Evolutionary conservation across 2,797 vertebrate species (phyloP), one percentile per base, ranked within the genome.

Genomic region (Thalassophryne amazonica): DNA sequence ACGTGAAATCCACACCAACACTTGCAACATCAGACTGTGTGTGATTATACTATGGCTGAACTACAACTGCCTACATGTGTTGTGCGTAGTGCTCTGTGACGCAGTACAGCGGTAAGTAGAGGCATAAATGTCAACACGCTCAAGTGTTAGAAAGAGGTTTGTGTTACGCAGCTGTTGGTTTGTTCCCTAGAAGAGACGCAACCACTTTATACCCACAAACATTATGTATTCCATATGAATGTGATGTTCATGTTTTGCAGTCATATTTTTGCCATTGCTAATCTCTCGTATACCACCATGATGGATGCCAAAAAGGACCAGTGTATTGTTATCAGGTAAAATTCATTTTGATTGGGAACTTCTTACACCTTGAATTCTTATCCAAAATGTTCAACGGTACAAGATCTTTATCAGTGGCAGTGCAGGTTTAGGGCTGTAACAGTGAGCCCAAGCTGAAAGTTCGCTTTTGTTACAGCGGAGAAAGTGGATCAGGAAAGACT

Each of bases 291-390:
- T 72, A 92, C 90, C 79, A 95, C 93, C 88, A 94, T 99, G 93
- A 93, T 95, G 73, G 97, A 99, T 92, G 93, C 93, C 93, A 97
- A 95, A 93, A 91, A 91, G 88, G 95, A 95, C 88, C 97, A 99
- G 86, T 99, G 97, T 83, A 94, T 99, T 81, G 80, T 99, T 55
- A 94, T 99, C 89, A 99, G 97, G 97, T 99, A 80, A n/a, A n/a
- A n/a, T n/a, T n/a, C n/a, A n/a, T n/a, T n/a, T n/a, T n/a, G n/a
- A n/a, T n/a, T n/a, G n/a, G n/a, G n/a, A n/a, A n/a, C n/a, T n/a
- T n/a, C n/a, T n/a, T n/a, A n/a, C n/a, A n/a, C n/a, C n/a, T n/a
- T n/a, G n/a, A n/a, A n/a, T n/a, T n/a, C n/a, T n/a, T n/a, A n/a
- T n/a, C n/a, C n/a, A n/a, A n/a, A n/a, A n/a, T n/a, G n/a, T n/a